Base-by-base conservation (phyloP, 1,140 invertebrate genomes). In the Aethina tumida region DNA sequence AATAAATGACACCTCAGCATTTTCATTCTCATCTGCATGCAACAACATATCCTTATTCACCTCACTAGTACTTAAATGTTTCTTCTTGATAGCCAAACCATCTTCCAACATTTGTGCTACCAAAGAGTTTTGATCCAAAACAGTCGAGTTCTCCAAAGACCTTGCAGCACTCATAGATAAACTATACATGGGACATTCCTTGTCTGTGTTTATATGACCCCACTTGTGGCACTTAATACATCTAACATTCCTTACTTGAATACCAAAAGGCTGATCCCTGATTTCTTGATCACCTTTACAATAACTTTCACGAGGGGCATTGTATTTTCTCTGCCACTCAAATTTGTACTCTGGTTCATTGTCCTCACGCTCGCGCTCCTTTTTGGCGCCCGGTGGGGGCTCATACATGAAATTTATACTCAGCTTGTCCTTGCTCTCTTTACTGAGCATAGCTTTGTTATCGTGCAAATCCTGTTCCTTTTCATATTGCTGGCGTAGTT, bases 341-440 rank as follows among this genome's bases (percentile, higher is more conserved):
- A 99, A 98, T 65, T 98, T 98, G 51, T 88, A 96, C 58, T 98
- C 95, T 15, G 88, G 88, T 61, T 96, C 92, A 55, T 89, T 85
- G 42, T 93, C 90, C 64, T 89, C 84, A 58, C 89, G 83, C 67
- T 94, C 84, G 26, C 82, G 67, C 63, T 89, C 86, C 58, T 89
- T 90, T 54, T 88, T 89, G 7, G 87, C 85, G 26, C 95, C 96
- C 18, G 94, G 92, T 39, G 97, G 97, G n/a, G 95, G 91, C 66
- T 99, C 95, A 66, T 99, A 99, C 91, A 99, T 95, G 58, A 99
- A 99, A 67, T 93, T 97, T 0, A 99, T 77, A 47, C 94, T 97
- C n/a, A 98, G 62, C 62, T 97, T 97, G 36, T 98, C 95, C 62
- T 99, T 99, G 55, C 86, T 92, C 49, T 99, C 94, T 66, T 97